Conservation (phyloP, 2,113 vertebrate genomes). For the Tetrax tetrax region DNA sequence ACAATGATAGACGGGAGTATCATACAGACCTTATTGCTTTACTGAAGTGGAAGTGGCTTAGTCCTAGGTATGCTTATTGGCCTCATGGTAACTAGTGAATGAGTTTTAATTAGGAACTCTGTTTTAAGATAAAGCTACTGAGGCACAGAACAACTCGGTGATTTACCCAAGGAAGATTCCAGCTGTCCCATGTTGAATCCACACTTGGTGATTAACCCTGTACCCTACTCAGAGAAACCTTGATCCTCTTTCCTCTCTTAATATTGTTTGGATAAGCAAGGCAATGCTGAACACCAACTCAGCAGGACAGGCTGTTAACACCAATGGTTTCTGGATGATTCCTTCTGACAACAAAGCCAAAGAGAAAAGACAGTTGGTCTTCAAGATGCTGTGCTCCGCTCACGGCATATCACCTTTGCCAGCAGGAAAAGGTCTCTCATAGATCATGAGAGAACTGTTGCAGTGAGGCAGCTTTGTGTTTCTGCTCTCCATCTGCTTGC, state of each 20-base stretch:
- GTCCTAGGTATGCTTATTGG: background rate
- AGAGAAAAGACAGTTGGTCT: background rate
- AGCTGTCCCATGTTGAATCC: background rate
- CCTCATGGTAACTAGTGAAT: background rate
- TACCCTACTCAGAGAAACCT: background rate
- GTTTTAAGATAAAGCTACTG: background rate
- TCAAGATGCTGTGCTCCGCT: background rate
- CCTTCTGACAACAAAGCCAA: background rate
- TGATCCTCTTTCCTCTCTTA: background rate
- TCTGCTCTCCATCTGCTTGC: background rate
- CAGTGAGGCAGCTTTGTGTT: background rate
- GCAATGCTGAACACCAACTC: background rate
- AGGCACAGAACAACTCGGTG: background rate
- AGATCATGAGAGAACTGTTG: background rate
- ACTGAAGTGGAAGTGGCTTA: background rate
- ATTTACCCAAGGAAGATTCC: background rate
- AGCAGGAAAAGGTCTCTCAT: background rate
- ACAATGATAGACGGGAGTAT: background rate
- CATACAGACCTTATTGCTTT: accelerated
- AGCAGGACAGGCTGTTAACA: background rate
- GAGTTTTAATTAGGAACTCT: background rate
- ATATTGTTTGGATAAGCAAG: background rate
- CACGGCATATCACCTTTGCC: background rate
- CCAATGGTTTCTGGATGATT: background rate
- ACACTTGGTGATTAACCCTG: background rate